phyloP scores from a whole-genome alignment of 2,113 vertebrate genomes.

The Saccopteryx leptura region DNA sequence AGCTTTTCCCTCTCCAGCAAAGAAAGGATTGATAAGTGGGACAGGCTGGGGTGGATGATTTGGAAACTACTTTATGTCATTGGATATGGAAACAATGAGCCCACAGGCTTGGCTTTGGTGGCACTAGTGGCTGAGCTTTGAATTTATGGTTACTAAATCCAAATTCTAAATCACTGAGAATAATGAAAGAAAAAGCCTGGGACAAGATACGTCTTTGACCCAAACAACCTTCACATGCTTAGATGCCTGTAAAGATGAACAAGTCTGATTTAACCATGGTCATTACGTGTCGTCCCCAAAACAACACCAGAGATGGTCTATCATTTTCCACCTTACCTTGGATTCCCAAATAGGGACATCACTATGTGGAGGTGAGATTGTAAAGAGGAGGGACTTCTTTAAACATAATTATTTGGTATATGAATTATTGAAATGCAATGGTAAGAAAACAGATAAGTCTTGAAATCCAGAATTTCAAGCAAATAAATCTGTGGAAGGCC shows the following conservation, averaged over 20 bases:
- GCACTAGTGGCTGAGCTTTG: background rate
- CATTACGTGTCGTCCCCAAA: background rate
- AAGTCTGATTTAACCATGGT: background rate
- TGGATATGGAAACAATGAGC: background rate
- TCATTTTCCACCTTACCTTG: background rate
- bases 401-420: background rate
- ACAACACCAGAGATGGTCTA: background rate
- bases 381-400: background rate
- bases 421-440: background rate
- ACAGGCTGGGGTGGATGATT: background rate
- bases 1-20: background rate
- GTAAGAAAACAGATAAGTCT: background rate
- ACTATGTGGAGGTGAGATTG: background rate
- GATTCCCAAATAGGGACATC: background rate
- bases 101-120: background rate
- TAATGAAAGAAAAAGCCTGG: background rate
- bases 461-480: background rate
- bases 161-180: conserved; percentile 25
- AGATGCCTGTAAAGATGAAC: background rate
- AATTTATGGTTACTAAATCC: conserved; percentile 8
- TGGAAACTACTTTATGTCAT: background rate
- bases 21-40: background rate
- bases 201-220: background rate
- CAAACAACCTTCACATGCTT: background rate
- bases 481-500: background rate